These are phyloP conservation scores for Agonopterix subpropinquella DNA, from an alignment of 2,888 invertebrate species.

Conservation along the genomic window DNA sequence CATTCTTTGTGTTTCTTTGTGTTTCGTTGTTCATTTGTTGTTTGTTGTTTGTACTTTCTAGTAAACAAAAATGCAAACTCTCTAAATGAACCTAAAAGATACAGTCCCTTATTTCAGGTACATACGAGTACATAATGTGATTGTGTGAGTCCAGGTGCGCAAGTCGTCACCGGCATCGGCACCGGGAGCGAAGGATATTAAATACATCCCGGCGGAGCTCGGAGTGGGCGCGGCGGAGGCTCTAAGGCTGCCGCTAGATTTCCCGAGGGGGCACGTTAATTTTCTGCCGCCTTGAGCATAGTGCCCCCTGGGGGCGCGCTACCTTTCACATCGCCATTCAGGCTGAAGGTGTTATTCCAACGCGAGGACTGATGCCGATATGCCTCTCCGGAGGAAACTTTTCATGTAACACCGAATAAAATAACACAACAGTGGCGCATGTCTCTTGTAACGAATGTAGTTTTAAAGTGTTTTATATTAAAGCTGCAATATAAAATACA, in stretches of 20 bases:
- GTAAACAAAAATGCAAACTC: no score
- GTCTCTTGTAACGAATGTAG: not conserved
- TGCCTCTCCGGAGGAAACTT: slow-evolving; percentile 57
- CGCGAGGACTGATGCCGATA: slow-evolving; percentile 65
- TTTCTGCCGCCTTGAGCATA: slow-evolving; percentile 87
- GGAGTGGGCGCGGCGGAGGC: slow-evolving; percentile 56
- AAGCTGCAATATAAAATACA: no score
- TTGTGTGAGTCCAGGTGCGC: slow-evolving; percentile 12
- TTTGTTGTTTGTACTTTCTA: no score
- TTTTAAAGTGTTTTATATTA: no score
- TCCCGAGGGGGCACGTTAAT: slow-evolving; percentile 82
- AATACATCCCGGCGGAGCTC: slow-evolving; percentile 50
- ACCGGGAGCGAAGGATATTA: slow-evolving; percentile 52
- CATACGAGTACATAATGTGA: not conserved
- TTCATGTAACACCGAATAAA: slow-evolving; percentile 42
- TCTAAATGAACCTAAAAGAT: not conserved
- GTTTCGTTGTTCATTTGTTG: no score
- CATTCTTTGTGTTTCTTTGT: no score
- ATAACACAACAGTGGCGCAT: slow-evolving; percentile 30
- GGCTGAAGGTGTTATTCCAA: slow-evolving; percentile 73
- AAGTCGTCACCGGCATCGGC: slow-evolving; percentile 26
- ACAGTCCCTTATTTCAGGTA: not conserved
- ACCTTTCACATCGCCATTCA: slow-evolving; percentile 73
- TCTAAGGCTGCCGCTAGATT: slow-evolving; percentile 77
- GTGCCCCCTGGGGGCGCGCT: slow-evolving; percentile 77